phyloP scores from a whole-genome alignment of 2,888 invertebrate genomes.

The Thelaira solivaga region DNA sequence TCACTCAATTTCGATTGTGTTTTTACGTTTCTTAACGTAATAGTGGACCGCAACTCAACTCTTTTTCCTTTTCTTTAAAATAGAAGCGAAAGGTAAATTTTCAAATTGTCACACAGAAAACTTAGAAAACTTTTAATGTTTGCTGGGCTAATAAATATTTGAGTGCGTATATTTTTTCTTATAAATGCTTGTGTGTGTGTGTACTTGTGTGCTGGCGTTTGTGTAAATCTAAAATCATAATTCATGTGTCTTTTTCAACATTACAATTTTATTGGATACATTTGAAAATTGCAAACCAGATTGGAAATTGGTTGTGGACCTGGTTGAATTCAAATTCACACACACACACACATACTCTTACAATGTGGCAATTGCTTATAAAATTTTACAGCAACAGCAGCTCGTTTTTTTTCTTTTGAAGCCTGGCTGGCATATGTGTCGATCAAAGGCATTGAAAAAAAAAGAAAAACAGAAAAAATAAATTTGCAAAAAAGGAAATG shows the following conservation, averaged over 20 bases:
- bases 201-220: not conserved
- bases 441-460: constrained; percentile 50
- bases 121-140: not conserved
- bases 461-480: constrained; percentile 12
- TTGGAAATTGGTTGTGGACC: constrained; percentile 53
- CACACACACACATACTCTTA: not conserved
- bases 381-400: not conserved
- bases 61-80: too few relatives aligned
- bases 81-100: too few relatives aligned
- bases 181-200: too few relatives aligned
- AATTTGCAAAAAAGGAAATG: constrained; percentile 21
- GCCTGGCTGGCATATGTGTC: constrained; percentile 56
- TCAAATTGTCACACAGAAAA: not conserved
- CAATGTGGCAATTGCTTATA: not conserved
- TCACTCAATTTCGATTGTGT: too few relatives aligned
- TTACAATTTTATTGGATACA: constrained; percentile 61
- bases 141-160: not conserved
- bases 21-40: too few relatives aligned
- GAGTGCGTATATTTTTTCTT: too few relatives aligned
- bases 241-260: constrained; percentile 57
- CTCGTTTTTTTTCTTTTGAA: constrained; percentile 25
- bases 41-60: too few relatives aligned
- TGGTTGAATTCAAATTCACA: constrained; percentile 16
- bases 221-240: constrained; percentile 60
- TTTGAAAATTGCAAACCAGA: constrained; percentile 61